Evolutionary conservation across 2,113 vertebrate species (phyloP), one percentile per base, ranked within the genome.

Genomic region (Pyrgilauda ruficollis): DNA sequence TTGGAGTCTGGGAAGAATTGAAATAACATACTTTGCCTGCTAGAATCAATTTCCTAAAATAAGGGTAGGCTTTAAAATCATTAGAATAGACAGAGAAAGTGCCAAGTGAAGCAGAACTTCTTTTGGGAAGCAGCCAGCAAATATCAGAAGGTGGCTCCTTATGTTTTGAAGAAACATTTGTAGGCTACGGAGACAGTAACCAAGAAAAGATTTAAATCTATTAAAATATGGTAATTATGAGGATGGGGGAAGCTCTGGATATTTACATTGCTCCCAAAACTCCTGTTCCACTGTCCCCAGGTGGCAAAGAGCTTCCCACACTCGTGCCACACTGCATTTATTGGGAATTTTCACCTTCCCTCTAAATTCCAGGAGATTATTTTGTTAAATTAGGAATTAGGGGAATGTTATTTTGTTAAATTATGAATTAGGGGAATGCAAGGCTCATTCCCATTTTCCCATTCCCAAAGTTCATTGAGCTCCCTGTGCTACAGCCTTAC

Each of bases 291-390:
- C 22, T 11, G 16, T 67, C 37, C 31, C 41, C 50, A 26, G 15
- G 21, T 44, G 35, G 21, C 33, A 73, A 2, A 0, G 39, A 31
- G 47, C 35, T 91, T 33, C 70, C 13, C 26, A 41, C 30, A 20
- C 41, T 41, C 2, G 0, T 22, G 6, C 13, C 69, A 47, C 3
- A 0, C 15, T 17, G 17, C 7, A 52, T 56, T 77, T 43, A 10
- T 16, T 1, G 3, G 68, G 41, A 85, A 85, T 85, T 21, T 58
- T 49, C 46, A 24, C 6, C 21, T 66, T 39, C 33, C 13, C 18
- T 50, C 30, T 10, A 5, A 44, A 50, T 72, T 26, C 83, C 33
- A 33, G 35, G 47, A 46, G 35, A 26, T 81, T 9, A 6, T 26
- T 14, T 26, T 33, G 9, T 26, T 35, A 33, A 62, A 33, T 67